A percentile compares a stretch with the other conserved stretches of the same genome.
Evolutionary conservation across 2,797 vertebrate genomes (phyloP).

Genomic region (Steatocranus sp.): DNA sequence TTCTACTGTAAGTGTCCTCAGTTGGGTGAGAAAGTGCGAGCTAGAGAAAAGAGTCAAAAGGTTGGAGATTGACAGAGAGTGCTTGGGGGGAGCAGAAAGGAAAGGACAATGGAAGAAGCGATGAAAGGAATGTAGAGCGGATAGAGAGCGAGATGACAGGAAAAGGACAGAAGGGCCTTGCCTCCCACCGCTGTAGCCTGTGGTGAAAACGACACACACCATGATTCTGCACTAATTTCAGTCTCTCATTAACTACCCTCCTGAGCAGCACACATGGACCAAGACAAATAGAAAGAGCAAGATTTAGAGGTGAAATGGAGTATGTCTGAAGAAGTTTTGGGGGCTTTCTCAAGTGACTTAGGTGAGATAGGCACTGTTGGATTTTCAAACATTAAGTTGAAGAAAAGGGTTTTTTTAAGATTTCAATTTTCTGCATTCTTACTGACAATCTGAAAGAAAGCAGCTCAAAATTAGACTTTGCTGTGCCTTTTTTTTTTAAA

Average conservation of each 20-base stretch:
- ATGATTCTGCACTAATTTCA: conserved; percentile 55
- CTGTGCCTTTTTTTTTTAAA: neutral
- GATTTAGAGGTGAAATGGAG: conserved; percentile 19
- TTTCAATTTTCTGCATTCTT: neutral
- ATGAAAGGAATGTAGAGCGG: conserved; percentile 25
- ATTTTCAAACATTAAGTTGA: neutral
- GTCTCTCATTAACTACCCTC: conserved; percentile 43
- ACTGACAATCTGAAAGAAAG: neutral
- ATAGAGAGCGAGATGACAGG: conserved; percentile 28
- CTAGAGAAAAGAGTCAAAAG: conserved; percentile 2
- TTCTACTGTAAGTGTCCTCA: neutral
- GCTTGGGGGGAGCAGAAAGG: conserved; percentile 14
- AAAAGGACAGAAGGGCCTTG: conserved; percentile 45
- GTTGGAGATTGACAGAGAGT: conserved; percentile 23
- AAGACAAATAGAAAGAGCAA: neutral
- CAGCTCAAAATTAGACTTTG: neutral
- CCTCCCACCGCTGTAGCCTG: conserved; percentile 39
- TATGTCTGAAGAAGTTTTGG: neutral
- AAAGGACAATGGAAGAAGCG: conserved; percentile 37
- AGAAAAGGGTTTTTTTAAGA: accelerated
- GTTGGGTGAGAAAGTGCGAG: neutral
- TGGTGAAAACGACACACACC: conserved; percentile 37
- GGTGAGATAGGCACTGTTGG: neutral
- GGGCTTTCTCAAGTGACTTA: neutral
- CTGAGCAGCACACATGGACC: conserved; percentile 9